phyloP scores from a whole-genome alignment of 2,888 invertebrate genomes.

The Spilarctia lutea region DNA sequence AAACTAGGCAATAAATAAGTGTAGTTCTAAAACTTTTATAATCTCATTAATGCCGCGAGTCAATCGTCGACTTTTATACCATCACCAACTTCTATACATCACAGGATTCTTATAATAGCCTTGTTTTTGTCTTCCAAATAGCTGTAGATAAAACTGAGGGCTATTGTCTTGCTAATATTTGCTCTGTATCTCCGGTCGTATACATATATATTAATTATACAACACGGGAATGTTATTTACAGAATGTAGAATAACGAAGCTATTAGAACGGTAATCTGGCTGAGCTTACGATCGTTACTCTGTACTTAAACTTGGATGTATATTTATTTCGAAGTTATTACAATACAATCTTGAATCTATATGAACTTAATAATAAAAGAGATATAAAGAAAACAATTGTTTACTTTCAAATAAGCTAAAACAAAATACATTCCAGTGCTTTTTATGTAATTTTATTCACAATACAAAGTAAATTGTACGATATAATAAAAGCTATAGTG shows the following conservation, averaged over 20 bases:
- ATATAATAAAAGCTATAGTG: background rate
- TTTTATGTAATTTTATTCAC: background rate
- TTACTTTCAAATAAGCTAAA: background rate
- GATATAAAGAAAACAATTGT: background rate
- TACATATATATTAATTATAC: slow-evolving; percentile 41
- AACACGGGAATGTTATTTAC: slow-evolving; percentile 47
- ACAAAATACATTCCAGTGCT: background rate
- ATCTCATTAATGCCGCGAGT: slow-evolving; percentile 73
- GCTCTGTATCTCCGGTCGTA: slow-evolving; percentile 23
- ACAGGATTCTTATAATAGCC: slow-evolving; percentile 67
- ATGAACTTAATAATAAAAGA: background rate
- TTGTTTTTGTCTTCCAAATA: slow-evolving; percentile 74
- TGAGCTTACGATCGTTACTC: slow-evolving; percentile 36
- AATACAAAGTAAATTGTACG: background rate
- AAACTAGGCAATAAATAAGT: slow-evolving; percentile 52
- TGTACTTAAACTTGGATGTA: slow-evolving; percentile 26
- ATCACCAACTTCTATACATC: slow-evolving; percentile 53
- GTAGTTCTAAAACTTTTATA: slow-evolving; percentile 72
- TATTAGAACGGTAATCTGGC: slow-evolving; percentile 30
- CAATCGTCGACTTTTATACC: slow-evolving; percentile 58
- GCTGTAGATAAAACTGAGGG: slow-evolving; percentile 63
- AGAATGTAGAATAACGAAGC: slow-evolving; percentile 36
- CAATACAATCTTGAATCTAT: slow-evolving; percentile 12
- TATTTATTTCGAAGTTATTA: slow-evolving; percentile 23
- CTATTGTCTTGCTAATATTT: slow-evolving; percentile 60